These are phyloP conservation scores for Drosophila colorata DNA, from an alignment of 2,888 invertebrate species.

Conservation along the genomic window DNA sequence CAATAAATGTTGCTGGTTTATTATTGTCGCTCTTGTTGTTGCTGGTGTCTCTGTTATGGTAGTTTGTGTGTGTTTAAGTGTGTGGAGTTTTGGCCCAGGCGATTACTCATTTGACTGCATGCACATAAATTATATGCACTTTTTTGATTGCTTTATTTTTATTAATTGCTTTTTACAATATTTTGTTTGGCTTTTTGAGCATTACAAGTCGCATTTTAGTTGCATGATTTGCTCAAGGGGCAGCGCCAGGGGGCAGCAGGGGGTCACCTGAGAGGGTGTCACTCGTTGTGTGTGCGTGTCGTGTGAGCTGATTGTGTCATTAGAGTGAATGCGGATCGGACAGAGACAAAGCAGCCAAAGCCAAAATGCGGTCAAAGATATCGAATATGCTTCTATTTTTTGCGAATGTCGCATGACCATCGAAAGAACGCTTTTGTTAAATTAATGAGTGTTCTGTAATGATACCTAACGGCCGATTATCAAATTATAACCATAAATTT, in stretches of 20 bases:
- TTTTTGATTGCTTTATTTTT: slow-evolving; percentile 71
- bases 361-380: slow-evolving; percentile 60
- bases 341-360: slow-evolving; percentile 66
- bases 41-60: slow-evolving; percentile 38
- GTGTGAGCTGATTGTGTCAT: slow-evolving; percentile 74
- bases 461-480: too few relatives aligned
- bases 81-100: slow-evolving; percentile 46
- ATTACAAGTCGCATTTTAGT: slow-evolving; percentile 59
- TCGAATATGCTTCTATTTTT: slow-evolving; percentile 35
- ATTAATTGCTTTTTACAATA: slow-evolving; percentile 77
- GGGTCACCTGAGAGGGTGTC: slow-evolving; percentile 28
- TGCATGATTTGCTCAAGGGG: slow-evolving; percentile 47
- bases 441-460: slow-evolving; percentile 7
- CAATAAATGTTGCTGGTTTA: slow-evolving; percentile 75
- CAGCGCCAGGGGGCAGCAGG: slow-evolving; percentile 9
- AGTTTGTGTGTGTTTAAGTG: slow-evolving; percentile 33
- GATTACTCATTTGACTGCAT: slow-evolving; percentile 81
- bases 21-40: slow-evolving; percentile 55
- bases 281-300: slow-evolving; percentile 58
- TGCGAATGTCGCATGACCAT: slow-evolving; percentile 18
- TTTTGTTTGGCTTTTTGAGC: slow-evolving; percentile 61
- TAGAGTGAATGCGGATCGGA: slow-evolving; percentile 59
- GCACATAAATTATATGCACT: slow-evolving; percentile 78
- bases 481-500: too few relatives aligned
- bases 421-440: background rate